Evolutionary conservation across 2,888 invertebrate genomes (phyloP).

Genomic region (Acrobasis repandana): DNA sequence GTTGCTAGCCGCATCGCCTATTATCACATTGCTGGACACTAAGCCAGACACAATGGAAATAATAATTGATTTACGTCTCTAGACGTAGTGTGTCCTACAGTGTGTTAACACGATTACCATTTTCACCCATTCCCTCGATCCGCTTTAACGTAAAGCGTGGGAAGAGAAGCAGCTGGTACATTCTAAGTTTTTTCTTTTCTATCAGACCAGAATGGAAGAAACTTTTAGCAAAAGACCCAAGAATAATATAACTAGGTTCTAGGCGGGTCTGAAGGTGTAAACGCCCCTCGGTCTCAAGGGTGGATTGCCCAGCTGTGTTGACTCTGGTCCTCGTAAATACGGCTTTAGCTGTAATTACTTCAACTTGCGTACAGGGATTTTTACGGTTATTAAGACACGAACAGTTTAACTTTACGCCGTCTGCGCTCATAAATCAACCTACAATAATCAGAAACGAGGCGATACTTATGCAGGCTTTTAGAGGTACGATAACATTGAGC

Average conservation of each 20-base stretch:
- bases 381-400: slow-evolving; percentile 28
- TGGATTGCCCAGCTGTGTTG: slow-evolving; percentile 22
- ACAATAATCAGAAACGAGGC: slow-evolving; percentile 22
- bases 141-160: no score
- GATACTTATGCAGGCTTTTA: slow-evolving; percentile 21
- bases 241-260: not conserved
- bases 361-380: slow-evolving; percentile 26
- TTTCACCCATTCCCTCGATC: no score
- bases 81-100: no score
- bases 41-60: no score
- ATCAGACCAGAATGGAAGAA: no score
- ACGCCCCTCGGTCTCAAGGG: not conserved
- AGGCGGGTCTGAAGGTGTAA: not conserved
- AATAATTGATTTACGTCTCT: no score
- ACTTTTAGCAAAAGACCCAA: not conserved
- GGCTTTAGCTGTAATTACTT: slow-evolving; percentile 28
- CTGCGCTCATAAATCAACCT: slow-evolving; percentile 20
- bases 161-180: no score
- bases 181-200: no score
- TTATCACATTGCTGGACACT: no score
- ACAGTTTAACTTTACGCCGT: slow-evolving; percentile 32
- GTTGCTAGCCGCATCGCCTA: no score
- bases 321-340: slow-evolving; percentile 29
- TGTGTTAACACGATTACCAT: no score
- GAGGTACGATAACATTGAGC: not conserved